phyloP scores from a whole-genome alignment of 2,888 invertebrate genomes.

The Saturnia pavonia region DNA sequence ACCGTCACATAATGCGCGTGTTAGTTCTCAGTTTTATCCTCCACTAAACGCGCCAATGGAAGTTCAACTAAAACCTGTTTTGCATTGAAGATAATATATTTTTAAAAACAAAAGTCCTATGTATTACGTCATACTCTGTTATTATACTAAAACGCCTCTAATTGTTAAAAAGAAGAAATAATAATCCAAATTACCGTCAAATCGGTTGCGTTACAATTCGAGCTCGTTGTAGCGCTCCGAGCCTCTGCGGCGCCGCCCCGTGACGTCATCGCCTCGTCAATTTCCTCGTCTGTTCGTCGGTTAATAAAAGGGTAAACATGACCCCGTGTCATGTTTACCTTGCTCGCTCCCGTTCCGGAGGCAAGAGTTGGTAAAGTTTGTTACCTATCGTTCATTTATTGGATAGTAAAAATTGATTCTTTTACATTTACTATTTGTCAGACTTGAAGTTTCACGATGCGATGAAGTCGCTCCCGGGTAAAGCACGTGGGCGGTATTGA shows the following conservation, averaged over 20 bases:
- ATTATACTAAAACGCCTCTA: no score
- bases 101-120: no score
- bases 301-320: slow-evolving; percentile 48
- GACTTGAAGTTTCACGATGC: slow-evolving; percentile 3
- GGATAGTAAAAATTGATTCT: slow-evolving; percentile 12
- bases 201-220: slow-evolving; percentile 57
- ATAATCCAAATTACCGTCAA: slow-evolving; percentile 49
- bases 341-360: slow-evolving; percentile 26
- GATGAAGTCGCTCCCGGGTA: slow-evolving; percentile 30
- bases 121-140: no score
- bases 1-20: no score
- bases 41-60: no score
- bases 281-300: slow-evolving; percentile 41
- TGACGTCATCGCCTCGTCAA: slow-evolving; percentile 64
- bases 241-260: slow-evolving; percentile 60
- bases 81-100: no score
- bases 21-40: no score
- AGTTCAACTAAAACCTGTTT: no score
- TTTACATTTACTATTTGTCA: slow-evolving; percentile 22
- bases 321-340: slow-evolving; percentile 49
- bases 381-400: slow-evolving; percentile 26
- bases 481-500: slow-evolving; percentile 48
- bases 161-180: no score
- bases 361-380: slow-evolving; percentile 32
- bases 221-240: slow-evolving; percentile 61